Evolutionary conservation across 2,113 vertebrate genomes (phyloP).

Genomic region (Pseudorhombus dupliciocellatus): DNA sequence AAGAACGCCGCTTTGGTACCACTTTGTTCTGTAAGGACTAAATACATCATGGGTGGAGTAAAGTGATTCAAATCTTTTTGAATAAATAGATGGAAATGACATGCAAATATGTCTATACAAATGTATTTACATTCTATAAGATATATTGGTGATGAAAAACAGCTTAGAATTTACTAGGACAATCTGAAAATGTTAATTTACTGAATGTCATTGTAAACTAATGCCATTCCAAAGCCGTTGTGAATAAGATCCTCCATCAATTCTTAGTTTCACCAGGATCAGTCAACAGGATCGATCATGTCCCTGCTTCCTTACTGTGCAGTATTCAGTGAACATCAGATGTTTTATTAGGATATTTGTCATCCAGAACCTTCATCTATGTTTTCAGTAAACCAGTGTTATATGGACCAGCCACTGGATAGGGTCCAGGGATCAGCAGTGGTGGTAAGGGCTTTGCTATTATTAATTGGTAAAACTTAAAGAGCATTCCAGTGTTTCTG

Average conservation of each 20-base stretch:
- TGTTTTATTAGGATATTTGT: conserved; percentile 1
- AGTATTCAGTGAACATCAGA: conserved; percentile 2
- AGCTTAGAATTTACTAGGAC: conserved; percentile 32
- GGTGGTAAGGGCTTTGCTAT: conserved; percentile 13
- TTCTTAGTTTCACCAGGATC: not conserved
- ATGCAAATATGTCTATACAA: conserved; percentile 10
- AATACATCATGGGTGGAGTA: not conserved
- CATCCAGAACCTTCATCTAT: not conserved
- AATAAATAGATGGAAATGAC: conserved; percentile 22
- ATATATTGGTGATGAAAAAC: conserved; percentile 6
- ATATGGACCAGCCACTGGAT: conserved; percentile 24
- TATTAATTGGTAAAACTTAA: conserved; percentile 2
- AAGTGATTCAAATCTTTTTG: not conserved
- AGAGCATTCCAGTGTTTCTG: conserved; percentile 16
- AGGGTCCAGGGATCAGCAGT: conserved; percentile 9
- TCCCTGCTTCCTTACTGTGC: not conserved
- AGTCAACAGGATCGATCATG: not conserved
- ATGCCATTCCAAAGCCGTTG: conserved; percentile 26
- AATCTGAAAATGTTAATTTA: conserved; percentile 34
- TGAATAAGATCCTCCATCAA: conserved; percentile 16
- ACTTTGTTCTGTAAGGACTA: conserved; percentile 16
- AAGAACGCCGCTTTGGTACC: conserved; percentile 30
- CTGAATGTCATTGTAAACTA: conserved; percentile 22
- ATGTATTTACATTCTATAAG: conserved; percentile 24
- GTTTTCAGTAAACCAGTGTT: conserved; percentile 22